Evolutionary conservation across 2,888 invertebrate genomes (phyloP), one percentile per base, ranked within the genome.

Genomic region (Diarsia mendica): DNA sequence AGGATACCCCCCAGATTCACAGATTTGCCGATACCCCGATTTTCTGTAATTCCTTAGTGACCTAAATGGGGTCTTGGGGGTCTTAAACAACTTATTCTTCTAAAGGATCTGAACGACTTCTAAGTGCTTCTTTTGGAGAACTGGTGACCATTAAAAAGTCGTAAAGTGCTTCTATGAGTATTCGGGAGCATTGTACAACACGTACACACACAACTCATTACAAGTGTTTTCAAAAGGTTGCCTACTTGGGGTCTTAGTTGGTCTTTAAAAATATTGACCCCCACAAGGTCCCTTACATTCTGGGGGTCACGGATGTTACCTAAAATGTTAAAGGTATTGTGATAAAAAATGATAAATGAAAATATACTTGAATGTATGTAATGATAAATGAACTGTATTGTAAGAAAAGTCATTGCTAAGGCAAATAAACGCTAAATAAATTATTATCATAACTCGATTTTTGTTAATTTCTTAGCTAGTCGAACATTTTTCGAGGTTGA

Each of bases 21-120:
- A 18, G 81, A 72, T 3, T 1, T 84, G 10, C 82, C 84, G 0
- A 49, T 84, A 11, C 82, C 84, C 0, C 20, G 9, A 0, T 0
- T 78, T 55, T 3, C 2, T 46, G 3, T 70, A 0, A 69, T 48
- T n/a, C 20, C 28, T 8, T 75, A 58, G 15, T 3, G 4, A 20
- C 33, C 48, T 10, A 15, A 1, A 9, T 76, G 23, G n/a, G 51
- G 20, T 55, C 15, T 63, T 15, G 13, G 58, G 53, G 18, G 3
- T 10, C 18, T 1, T 33, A 48, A 33, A 33, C n/a, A 58, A 15
- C n/a, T n/a, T n/a, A n/a, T 5, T 3, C 1, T 15, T 44, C 11
- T 20, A 1, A 2, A 2, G 23, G 10, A 8, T 49, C 8, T 48
- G 4, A 18, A 11, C 11, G 10, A 15, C 9, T 4, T 18, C 4